Evolutionary conservation across 1,140 invertebrate species (phyloP), one percentile per base, ranked within the genome.

Genomic region (Saccostrea cuccullata): DNA sequence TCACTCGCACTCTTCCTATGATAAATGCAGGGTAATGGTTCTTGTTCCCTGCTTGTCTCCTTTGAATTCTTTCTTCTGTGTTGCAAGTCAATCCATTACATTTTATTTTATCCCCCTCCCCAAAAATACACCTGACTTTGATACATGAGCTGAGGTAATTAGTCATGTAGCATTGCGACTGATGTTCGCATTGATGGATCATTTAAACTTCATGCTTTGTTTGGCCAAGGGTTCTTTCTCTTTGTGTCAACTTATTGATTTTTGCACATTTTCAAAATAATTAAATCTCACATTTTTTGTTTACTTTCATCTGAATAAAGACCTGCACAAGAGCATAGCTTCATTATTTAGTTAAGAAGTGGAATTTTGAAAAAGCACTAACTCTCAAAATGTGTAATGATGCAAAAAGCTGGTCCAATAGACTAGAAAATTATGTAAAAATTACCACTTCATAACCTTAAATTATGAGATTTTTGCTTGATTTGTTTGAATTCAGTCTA

Each of bases 221-320:
- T 73, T 36, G 30, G 30, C 15, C 9, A 77, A 26, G 23, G 0
- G 2, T 77, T 77, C 26, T 77, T 12, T 77, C 30, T 77, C 70
- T 77, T 77, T 40, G 70, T 77, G 26, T 36, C 26, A 26, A 36
- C 70, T 15, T 77, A 77, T 77, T 77, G 70, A 77, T 77, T 77
- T 77, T 77, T 36, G 26, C 23, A 36, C 26, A 77, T 36, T 30
- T 77, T 30, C 26, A 26, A 13, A 30, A 30, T 30, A 23, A 26
- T 73, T 73, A 30, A 77, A 73, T 30, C 23, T 77, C 70, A 77
- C 11, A 77, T 77, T 47, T 47, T 47, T 47, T 47, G 6, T 47
- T 36, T 36, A 77, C 70, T 77, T 77, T 77, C 70, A 77, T 26
- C 30, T 77, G 11, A 77, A 77, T 26, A 77, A 77, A 77, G 70